Conservation (phyloP, 2,113 vertebrate species). For the Lagopus leucura region DNA sequence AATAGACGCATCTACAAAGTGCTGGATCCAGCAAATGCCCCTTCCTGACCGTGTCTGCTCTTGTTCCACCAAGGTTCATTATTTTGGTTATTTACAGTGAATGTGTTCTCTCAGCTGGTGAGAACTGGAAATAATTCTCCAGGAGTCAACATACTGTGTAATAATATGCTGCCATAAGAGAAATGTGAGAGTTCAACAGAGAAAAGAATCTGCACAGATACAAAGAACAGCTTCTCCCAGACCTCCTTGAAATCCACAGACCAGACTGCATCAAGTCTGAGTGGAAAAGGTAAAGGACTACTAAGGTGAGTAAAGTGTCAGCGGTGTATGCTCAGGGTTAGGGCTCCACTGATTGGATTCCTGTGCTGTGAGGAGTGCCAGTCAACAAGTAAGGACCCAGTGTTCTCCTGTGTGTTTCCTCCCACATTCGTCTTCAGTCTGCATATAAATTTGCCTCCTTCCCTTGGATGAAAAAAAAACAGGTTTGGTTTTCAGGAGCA, state of each 20-base stretch:
- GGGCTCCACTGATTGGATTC: background rate
- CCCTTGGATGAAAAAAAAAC: background rate
- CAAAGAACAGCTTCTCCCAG: background rate
- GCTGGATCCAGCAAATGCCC: background rate
- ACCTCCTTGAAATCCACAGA: background rate
- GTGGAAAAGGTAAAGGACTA: background rate
- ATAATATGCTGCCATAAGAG: background rate
- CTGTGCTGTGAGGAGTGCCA: background rate
- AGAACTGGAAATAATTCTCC: background rate
- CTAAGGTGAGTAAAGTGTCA: background rate
- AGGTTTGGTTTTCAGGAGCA: background rate
- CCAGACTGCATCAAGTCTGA: background rate
- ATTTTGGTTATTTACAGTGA: background rate
- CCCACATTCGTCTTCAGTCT: background rate
- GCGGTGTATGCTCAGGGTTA: accelerated
- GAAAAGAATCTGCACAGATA: background rate
- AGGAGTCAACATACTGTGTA: background rate
- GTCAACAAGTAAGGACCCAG: background rate
- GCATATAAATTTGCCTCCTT: background rate
- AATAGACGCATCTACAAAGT: background rate
- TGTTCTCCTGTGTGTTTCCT: background rate
- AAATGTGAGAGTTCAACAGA: background rate
- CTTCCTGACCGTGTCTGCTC: background rate
- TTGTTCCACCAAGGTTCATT: background rate
- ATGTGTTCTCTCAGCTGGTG: background rate